phyloP scores from a whole-genome alignment of 37 sponge, comb jelly and placozoan species.

The Hormiphora californensis region DNA sequence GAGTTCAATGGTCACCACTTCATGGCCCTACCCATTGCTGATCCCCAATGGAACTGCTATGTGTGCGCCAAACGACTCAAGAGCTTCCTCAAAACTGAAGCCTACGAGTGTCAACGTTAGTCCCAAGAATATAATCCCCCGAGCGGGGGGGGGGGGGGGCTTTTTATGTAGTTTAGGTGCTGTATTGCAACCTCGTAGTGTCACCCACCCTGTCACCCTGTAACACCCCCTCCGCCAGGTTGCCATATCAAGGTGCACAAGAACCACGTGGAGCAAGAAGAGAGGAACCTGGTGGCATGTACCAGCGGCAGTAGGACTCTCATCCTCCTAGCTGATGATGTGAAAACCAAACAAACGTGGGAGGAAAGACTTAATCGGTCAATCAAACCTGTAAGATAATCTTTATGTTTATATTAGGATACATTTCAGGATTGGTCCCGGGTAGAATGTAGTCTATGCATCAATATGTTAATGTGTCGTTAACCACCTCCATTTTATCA shows the following conservation, averaged over 20 bases:
- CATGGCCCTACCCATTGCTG: slow-evolving; percentile 43
- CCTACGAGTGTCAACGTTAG: slow-evolving; percentile 48
- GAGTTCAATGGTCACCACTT: slow-evolving; percentile 43
- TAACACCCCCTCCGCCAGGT: no score
- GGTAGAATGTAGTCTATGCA: background rate
- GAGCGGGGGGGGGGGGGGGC: no score
- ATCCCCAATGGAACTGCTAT: slow-evolving; percentile 17
- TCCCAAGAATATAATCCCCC: no score
- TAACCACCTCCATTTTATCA: background rate
- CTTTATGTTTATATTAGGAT: no score
- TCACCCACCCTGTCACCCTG: no score
- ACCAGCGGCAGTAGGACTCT: background rate
- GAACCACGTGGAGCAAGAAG: slow-evolving; percentile 15
- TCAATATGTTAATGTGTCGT: background rate
- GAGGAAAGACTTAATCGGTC: slow-evolving; percentile 4
- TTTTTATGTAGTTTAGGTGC: no score
- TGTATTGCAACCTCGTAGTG: no score
- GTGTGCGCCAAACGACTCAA: background rate
- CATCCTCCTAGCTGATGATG: slow-evolving; percentile 17
- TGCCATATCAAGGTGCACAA: slow-evolving; percentile 32
- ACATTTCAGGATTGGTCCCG: no score
- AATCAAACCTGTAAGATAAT: background rate
- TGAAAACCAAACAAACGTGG: slow-evolving; percentile 4
- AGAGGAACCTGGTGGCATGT: slow-evolving; percentile 16
- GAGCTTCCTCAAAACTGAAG: slow-evolving; percentile 16